phyloP scores from a whole-genome alignment of 2,113 vertebrate species.

The Oreochromis niloticus region DNA sequence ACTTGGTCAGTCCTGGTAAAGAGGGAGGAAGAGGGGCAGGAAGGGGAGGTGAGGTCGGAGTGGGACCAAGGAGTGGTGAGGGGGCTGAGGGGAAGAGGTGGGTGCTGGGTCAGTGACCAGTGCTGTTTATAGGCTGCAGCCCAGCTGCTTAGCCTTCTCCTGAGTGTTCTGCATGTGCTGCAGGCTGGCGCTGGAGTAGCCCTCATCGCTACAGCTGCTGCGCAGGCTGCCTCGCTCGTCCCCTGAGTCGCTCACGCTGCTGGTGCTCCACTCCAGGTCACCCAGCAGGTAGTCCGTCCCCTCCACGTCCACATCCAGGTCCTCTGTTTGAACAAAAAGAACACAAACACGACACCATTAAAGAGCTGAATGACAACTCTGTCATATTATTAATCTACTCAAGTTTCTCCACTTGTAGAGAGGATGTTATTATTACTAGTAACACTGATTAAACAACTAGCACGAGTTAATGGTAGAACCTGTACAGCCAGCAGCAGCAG shows the following conservation, averaged over 20 bases:
- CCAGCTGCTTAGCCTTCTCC: slow-evolving; percentile 66
- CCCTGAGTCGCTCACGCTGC: slow-evolving; percentile 87
- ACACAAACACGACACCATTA: not conserved
- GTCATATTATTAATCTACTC: not conserved
- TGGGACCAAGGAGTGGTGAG: not conserved
- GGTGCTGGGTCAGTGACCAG: slow-evolving; percentile 2
- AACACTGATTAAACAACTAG: not conserved
- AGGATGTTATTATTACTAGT: not conserved
- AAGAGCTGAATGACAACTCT: not conserved
- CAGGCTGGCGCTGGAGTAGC: slow-evolving; percentile 85
- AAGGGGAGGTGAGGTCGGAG: not conserved
- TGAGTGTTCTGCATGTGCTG: slow-evolving; percentile 75
- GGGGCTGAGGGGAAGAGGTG: not conserved
- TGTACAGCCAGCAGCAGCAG: not conserved
- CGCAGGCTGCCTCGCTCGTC: slow-evolving; percentile 87
- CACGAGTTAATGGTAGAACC: not conserved
- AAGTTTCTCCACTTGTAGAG: not conserved
- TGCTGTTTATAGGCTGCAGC: slow-evolving; percentile 76
- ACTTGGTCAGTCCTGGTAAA: slow-evolving; percentile 19
- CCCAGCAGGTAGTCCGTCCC: slow-evolving; percentile 84
- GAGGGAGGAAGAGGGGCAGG: not conserved
- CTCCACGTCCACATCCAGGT: slow-evolving; percentile 81
- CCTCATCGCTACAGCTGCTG: slow-evolving; percentile 90
- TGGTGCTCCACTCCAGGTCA: slow-evolving; percentile 90
- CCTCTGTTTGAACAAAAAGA: slow-evolving; percentile 72